A percentile compares a stretch with the other conserved stretches of the same genome.
Conservation (phyloP, 2,113 vertebrate species). For the Indicator indicator region DNA sequence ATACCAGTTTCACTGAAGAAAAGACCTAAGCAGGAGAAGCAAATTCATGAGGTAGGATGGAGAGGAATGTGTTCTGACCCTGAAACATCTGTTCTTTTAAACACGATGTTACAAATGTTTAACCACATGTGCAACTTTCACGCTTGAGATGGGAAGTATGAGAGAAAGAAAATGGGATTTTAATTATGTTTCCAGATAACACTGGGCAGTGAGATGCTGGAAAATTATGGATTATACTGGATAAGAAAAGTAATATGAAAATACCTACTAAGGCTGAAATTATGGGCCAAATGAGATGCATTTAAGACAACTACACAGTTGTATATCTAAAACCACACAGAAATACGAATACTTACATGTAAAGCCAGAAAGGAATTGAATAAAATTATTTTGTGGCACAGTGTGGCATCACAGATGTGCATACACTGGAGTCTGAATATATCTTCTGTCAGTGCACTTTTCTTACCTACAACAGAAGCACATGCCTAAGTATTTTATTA, state of each 20-base stretch:
- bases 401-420: not conserved
- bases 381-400: not conserved
- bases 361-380: not conserved
- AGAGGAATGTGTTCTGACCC: constrained; percentile 34
- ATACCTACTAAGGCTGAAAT: not conserved
- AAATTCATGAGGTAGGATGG: constrained; percentile 31
- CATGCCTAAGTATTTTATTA: not conserved
- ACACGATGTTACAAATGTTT: not conserved
- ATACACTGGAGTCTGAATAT: not conserved
- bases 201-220: not conserved
- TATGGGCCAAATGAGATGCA: not conserved
- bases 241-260: not conserved
- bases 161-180: not conserved
- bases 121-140: constrained; percentile 2
- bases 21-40: not conserved
- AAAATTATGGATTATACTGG: not conserved
- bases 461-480: not conserved
- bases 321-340: not conserved
- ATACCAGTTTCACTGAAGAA: constrained; percentile 1
- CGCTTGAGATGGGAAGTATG: not conserved
- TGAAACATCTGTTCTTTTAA: constrained; percentile 43
- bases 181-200: not conserved
- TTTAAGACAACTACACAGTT: not conserved
- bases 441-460: not conserved
- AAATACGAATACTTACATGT: not conserved